Conservation (phyloP, 2,113 vertebrate genomes). For the Megaceryle torquata region DNA sequence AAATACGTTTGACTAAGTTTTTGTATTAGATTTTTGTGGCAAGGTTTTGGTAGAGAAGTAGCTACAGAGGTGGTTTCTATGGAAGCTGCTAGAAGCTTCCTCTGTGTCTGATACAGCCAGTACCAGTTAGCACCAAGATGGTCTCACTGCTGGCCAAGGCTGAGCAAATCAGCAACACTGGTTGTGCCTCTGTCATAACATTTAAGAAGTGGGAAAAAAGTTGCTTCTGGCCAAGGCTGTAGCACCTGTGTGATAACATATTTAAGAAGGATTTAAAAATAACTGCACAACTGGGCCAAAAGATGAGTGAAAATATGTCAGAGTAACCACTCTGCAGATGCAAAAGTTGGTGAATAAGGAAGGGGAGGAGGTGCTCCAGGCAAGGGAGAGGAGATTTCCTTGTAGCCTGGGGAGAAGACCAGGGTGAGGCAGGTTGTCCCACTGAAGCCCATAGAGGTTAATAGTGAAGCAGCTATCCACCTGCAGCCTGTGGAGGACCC, state of each 20-base stretch:
- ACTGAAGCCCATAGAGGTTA: neutral
- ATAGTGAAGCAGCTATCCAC: neutral
- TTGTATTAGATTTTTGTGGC: fast-evolving
- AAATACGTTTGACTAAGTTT: neutral
- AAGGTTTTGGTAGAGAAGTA: neutral
- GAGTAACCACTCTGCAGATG: neutral
- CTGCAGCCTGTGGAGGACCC: neutral
- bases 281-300: neutral
- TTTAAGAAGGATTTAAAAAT: neutral
- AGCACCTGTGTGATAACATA: fast-evolving
- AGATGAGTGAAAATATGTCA: neutral
- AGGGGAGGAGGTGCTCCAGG: neutral
- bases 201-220: neutral
- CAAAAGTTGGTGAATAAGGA: neutral
- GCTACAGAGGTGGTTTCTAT: neutral
- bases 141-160: neutral
- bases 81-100: neutral
- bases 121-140: fast-evolving
- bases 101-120: fast-evolving
- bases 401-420: neutral
- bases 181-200: neutral
- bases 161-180: fast-evolving
- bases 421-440: neutral
- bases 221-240: fast-evolving
- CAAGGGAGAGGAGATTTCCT: fast-evolving